Evolutionary conservation across 2,113 vertebrate species (phyloP).

Genomic region (Crypturellus undulatus): DNA sequence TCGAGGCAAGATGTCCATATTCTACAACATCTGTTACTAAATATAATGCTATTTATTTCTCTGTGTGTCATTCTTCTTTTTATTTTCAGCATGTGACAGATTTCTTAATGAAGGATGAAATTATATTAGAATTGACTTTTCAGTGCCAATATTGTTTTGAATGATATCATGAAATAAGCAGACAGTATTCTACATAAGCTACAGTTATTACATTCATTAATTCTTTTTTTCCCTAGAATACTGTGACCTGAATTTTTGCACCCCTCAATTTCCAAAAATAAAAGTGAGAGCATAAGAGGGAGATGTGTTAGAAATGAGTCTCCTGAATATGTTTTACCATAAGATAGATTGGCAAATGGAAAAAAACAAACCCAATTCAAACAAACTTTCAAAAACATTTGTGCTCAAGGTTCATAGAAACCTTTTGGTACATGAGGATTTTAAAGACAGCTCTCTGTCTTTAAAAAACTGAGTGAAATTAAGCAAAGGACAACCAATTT

Average conservation of each 20-base stretch:
- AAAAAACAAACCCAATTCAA: neutral
- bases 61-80: neutral
- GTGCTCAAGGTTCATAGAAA: neutral
- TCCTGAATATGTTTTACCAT: neutral
- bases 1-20: neutral
- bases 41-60: constrained; percentile 8
- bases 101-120: constrained; percentile 28
- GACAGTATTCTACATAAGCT: neutral
- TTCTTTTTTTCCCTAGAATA: neutral
- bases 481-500: neutral
- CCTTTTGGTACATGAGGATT: constrained; percentile 1
- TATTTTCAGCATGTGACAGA: neutral
- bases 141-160: constrained; percentile 6
- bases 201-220: neutral
- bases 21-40: constrained; percentile 4
- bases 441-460: neutral
- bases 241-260: constrained; percentile 28
- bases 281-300: neutral
- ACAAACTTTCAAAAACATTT: neutral
- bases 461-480: neutral
- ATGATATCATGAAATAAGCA: neutral
- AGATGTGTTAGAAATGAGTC: neutral
- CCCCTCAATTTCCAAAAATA: neutral
- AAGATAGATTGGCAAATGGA: neutral
- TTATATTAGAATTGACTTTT: constrained; percentile 1